phyloP scores from a whole-genome alignment of 1,140 invertebrate genomes.

The Eupristina koningsbergeri region DNA sequence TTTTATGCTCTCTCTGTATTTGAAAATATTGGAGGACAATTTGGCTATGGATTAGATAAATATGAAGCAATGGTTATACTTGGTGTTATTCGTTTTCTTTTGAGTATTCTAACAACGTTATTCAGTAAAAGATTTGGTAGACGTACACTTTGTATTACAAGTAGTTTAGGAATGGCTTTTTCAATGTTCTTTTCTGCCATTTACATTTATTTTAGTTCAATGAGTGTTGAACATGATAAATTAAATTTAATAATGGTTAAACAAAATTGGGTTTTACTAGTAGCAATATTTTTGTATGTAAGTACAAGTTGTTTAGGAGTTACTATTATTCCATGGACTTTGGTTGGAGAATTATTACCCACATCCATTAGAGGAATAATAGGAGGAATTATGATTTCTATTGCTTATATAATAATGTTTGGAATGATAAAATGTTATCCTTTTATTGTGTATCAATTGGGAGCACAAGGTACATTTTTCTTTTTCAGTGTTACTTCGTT shows the following conservation, averaged over 20 bases:
- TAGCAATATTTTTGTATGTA: slow-evolving; percentile 73
- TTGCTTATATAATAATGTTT: slow-evolving; percentile 80
- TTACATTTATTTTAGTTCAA: slow-evolving; percentile 68
- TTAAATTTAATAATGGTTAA: slow-evolving; percentile 51
- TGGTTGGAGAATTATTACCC: slow-evolving; percentile 76
- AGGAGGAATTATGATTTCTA: slow-evolving; percentile 75
- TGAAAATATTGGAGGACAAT: slow-evolving; percentile 68
- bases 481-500: slow-evolving; percentile 77
- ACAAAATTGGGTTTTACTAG: slow-evolving; percentile 70
- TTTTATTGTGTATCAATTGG: slow-evolving; percentile 71
- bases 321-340: slow-evolving; percentile 78
- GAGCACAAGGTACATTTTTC: slow-evolving; percentile 76
- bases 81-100: slow-evolving; percentile 73
- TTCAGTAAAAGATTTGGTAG: slow-evolving; percentile 75
- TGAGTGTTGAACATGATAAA: slow-evolving; percentile 49
- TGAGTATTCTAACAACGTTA: slow-evolving; percentile 71
- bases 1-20: slow-evolving; percentile 80
- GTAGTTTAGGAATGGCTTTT: slow-evolving; percentile 75
- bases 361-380: slow-evolving; percentile 74
- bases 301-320: slow-evolving; percentile 75
- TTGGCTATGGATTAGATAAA: slow-evolving; percentile 68
- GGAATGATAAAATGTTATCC: slow-evolving; percentile 78
- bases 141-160: slow-evolving; percentile 72
- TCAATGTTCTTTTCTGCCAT: slow-evolving; percentile 74
- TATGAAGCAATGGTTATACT: slow-evolving; percentile 73